These are phyloP conservation scores for Parazoanthus swiftii DNA, from an alignment of 92 coral and sea anemone species.

Conservation along the genomic window DNA sequence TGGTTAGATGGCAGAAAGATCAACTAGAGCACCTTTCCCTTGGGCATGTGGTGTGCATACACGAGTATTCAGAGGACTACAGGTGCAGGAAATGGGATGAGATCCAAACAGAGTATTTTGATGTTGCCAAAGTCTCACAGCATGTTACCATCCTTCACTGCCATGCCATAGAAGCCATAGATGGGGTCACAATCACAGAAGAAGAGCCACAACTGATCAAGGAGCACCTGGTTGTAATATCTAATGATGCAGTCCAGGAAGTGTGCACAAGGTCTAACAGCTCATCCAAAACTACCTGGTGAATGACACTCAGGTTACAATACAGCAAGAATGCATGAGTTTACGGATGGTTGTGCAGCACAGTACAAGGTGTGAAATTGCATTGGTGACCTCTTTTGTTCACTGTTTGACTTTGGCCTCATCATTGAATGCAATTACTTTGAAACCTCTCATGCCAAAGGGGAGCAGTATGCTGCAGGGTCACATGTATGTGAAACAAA, in stretches of 20 bases:
- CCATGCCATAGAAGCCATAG: conserved; percentile 38
- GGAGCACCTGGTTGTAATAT: conserved; percentile 42
- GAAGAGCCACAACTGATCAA: conserved; percentile 42
- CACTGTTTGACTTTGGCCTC: neutral
- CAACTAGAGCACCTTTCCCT: conserved; percentile 36
- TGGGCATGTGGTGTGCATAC: conserved; percentile 27
- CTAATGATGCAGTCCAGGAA: conserved; percentile 20
- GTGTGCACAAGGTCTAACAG: conserved; percentile 27
- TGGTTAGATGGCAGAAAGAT: conserved; percentile 41
- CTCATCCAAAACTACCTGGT: conserved; percentile 38
- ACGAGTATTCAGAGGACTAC: conserved; percentile 41
- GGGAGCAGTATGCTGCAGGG: conserved; percentile 7
- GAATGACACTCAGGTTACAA: conserved; percentile 4
- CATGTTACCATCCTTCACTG: conserved; percentile 28
- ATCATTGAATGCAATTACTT: neutral
- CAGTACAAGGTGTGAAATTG: conserved; percentile 14
- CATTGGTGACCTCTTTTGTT: neutral
- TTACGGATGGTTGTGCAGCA: conserved; percentile 41
- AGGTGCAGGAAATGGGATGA: conserved; percentile 29
- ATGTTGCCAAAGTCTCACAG: conserved; percentile 27
- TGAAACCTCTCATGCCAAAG: neutral
- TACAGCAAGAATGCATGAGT: conserved; percentile 27
- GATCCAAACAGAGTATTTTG: conserved; percentile 40
- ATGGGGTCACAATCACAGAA: conserved; percentile 39
- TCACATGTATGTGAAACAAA: neutral